These are phyloP conservation scores for Ptychochromis oligacanthus DNA, from an alignment of 2,113 vertebrate species.

Conservation along the genomic window DNA sequence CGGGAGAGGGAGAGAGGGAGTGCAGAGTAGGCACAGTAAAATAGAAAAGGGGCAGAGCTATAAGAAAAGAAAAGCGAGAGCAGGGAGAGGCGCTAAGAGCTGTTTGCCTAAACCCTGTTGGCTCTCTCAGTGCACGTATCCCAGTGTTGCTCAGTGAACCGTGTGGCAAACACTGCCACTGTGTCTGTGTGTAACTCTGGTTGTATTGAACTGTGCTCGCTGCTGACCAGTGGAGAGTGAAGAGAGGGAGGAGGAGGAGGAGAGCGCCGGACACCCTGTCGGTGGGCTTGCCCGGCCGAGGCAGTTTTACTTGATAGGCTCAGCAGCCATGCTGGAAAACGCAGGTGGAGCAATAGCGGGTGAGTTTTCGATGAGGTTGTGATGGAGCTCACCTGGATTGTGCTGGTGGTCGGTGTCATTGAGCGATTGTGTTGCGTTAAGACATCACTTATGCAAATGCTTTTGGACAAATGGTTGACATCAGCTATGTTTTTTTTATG, in stretches of 20 bases:
- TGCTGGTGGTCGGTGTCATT: background rate
- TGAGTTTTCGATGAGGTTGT: constrained; percentile 67
- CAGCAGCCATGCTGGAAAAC: constrained; percentile 77
- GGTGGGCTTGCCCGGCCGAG: constrained; percentile 54
- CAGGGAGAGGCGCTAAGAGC: constrained; percentile 52
- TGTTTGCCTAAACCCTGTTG: constrained; percentile 68
- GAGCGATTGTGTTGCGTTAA: background rate
- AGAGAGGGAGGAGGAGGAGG: constrained; percentile 55
- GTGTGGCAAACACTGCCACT: constrained; percentile 65
- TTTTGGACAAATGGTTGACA: background rate
- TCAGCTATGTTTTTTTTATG: background rate
- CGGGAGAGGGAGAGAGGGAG: constrained; percentile 57
- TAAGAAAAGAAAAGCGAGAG: constrained; percentile 57
- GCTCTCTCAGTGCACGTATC: constrained; percentile 67
- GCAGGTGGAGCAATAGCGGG: constrained; percentile 68
- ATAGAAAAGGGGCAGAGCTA: constrained; percentile 59
- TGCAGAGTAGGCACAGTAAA: constrained; percentile 52
- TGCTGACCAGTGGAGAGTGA: constrained; percentile 70
- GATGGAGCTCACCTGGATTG: constrained; percentile 23
- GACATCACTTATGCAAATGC: background rate
- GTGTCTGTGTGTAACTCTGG: constrained; percentile 61
- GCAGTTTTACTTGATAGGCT: constrained; percentile 51
- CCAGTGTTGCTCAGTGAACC: constrained; percentile 72
- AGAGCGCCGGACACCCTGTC: constrained; percentile 47
- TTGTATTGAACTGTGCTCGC: constrained; percentile 63